These are phyloP conservation scores for Peromyscus maniculatus DNA, from an alignment of 2,113 vertebrate species.

Conservation along the genomic window DNA sequence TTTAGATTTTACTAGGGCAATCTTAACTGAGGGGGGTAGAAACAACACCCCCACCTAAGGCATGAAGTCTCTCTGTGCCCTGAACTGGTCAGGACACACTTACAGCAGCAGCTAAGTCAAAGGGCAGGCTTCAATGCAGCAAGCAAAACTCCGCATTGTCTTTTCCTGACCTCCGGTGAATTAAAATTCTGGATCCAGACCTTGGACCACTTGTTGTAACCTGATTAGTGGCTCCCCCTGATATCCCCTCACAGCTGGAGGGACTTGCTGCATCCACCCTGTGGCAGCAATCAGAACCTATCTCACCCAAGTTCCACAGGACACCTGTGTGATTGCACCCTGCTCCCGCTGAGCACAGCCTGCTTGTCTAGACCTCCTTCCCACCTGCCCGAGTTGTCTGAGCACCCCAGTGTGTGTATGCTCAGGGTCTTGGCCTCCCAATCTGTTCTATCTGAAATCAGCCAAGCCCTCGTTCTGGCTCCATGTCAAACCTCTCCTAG, in stretches of 20 bases:
- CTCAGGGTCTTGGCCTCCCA: slow-evolving; percentile 21
- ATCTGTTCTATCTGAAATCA: slow-evolving; percentile 20
- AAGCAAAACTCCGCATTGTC: not conserved
- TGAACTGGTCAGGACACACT: not conserved
- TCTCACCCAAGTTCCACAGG: not conserved
- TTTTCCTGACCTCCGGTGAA: not conserved
- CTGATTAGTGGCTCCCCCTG: not conserved
- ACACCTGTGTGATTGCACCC: not conserved
- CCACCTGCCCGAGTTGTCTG: not conserved
- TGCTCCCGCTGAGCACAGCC: not conserved
- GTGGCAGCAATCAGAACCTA: not conserved
- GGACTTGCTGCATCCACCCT: not conserved
- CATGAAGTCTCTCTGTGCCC: not conserved
- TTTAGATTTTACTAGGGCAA: not conserved
- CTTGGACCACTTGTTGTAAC: not conserved
- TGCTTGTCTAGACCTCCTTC: not conserved
- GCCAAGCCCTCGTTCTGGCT: not conserved
- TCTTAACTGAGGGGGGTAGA: not conserved
- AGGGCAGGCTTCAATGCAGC: not conserved
- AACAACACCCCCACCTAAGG: not conserved
- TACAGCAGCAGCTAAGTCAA: not conserved
- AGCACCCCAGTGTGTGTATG: not conserved
- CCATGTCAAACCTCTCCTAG: not conserved
- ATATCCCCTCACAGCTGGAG: not conserved
- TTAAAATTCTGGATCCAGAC: not conserved